phyloP scores from a whole-genome alignment of 2,113 vertebrate species.

The Tor tambroides region DNA sequence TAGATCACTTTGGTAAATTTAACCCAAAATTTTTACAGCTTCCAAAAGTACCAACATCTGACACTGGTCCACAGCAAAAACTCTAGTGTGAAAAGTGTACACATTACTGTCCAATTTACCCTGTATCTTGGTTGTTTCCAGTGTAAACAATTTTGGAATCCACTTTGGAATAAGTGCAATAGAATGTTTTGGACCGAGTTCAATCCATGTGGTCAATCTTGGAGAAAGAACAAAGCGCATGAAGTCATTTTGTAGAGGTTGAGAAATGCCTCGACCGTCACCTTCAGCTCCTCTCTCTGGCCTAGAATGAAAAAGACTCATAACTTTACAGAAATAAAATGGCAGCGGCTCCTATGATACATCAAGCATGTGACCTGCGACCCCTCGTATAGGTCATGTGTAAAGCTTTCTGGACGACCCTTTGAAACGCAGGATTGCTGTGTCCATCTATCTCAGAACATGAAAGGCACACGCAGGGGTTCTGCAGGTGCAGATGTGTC shows the following conservation, averaged over 20 bases:
- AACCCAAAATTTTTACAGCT: neutral
- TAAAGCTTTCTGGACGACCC: slow-evolving; percentile 49
- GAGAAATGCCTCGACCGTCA: slow-evolving; percentile 44
- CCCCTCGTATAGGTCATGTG: slow-evolving; percentile 61
- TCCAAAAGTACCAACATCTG: neutral
- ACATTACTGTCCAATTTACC: neutral
- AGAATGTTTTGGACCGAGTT: slow-evolving; percentile 24
- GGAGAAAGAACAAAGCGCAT: neutral
- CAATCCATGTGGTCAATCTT: neutral
- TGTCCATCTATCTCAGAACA: slow-evolving; percentile 58
- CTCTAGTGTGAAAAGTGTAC: neutral
- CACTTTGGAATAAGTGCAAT: slow-evolving; percentile 12
- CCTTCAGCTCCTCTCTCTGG: neutral
- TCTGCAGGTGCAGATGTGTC: slow-evolving; percentile 35
- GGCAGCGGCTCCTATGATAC: slow-evolving; percentile 62
- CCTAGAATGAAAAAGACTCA: slow-evolving; percentile 15
- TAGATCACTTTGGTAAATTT: no score
- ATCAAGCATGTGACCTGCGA: slow-evolving; percentile 58
- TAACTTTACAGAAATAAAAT: slow-evolving; percentile 57
- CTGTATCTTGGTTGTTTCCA: slow-evolving; percentile 4
- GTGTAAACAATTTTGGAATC: slow-evolving; percentile 40
- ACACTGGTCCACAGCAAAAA: neutral
- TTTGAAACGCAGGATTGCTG: slow-evolving; percentile 61
- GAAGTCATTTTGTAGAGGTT: slow-evolving; percentile 31
- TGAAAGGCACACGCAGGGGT: slow-evolving; percentile 51